phyloP scores from a whole-genome alignment of 2,113 vertebrate genomes.

The Saguinus midas region DNA sequence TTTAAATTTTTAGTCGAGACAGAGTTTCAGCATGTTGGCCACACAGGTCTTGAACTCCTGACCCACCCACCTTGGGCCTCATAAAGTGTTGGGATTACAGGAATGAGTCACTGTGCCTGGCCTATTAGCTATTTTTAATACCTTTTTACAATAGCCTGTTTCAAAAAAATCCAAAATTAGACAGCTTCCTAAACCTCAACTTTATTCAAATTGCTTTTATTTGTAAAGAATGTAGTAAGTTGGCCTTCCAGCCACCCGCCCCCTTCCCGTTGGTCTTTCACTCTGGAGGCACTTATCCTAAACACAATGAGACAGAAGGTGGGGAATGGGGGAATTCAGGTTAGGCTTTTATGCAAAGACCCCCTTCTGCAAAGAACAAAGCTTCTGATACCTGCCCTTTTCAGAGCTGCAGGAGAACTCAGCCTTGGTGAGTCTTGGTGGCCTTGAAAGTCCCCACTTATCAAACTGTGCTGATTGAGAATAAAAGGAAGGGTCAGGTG shows the following conservation, averaged over 20 bases:
- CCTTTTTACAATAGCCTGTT: constrained; percentile 24
- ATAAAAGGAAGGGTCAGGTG: neutral
- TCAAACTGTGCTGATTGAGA: neutral
- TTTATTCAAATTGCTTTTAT: constrained; percentile 59
- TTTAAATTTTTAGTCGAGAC: too few species aligned
- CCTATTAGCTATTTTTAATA: neutral
- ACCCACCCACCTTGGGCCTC: too few species aligned
- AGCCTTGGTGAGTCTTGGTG: neutral
- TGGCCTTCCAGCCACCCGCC: constrained; percentile 23
- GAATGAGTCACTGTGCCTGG: too few species aligned
- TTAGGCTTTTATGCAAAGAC: constrained; percentile 2
- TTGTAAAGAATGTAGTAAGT: constrained; percentile 40
- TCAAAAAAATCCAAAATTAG: neutral
- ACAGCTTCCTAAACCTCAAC: neutral
- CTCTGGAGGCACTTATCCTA: neutral
- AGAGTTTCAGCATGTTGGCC: too few species aligned
- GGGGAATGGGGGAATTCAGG: neutral
- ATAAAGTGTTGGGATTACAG: too few species aligned
- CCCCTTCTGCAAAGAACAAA: neutral
- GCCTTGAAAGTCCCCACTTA: neutral
- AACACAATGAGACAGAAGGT: neutral
- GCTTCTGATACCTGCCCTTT: neutral
- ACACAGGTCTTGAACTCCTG: too few species aligned
- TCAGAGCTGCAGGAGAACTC: neutral
- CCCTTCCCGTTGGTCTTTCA: constrained; percentile 7